Evolutionary conservation across 2,797 vertebrate genomes (phyloP).

Genomic region (Paramormyrops hopkinsi): DNA sequence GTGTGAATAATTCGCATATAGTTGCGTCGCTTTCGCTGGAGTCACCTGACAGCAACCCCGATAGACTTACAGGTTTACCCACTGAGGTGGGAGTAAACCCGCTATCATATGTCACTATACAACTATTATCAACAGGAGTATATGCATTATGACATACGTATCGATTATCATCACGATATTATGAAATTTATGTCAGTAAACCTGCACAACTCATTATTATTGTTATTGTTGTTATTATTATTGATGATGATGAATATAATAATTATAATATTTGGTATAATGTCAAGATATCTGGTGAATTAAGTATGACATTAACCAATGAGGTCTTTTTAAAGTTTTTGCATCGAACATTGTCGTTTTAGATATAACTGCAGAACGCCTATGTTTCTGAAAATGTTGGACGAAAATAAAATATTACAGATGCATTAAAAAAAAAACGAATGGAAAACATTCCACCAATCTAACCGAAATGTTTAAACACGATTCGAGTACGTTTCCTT

Average conservation of each 20-base stretch:
- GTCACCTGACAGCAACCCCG: background rate
- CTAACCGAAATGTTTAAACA: background rate
- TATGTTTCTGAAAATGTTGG: background rate
- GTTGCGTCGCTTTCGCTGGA: background rate
- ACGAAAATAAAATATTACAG: background rate
- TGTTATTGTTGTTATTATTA: background rate
- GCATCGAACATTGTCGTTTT: background rate
- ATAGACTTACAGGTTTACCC: background rate
- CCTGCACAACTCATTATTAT: background rate
- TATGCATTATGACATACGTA: background rate
- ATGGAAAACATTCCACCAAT: background rate
- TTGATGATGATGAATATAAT: background rate
- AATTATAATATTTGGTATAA: background rate
- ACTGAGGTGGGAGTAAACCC: background rate
- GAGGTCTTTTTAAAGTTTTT: background rate
- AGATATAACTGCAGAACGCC: background rate
- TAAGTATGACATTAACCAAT: background rate
- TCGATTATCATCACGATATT: background rate
- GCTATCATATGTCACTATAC: background rate
- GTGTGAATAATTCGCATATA: constrained; percentile 45
- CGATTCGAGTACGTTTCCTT: background rate
- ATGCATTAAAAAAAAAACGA: background rate
- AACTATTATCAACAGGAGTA: background rate
- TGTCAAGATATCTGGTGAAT: background rate
- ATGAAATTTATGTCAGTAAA: background rate